These are phyloP conservation scores for Carcina quercana DNA, from an alignment of 2,888 invertebrate genomes.

Conservation along the genomic window DNA sequence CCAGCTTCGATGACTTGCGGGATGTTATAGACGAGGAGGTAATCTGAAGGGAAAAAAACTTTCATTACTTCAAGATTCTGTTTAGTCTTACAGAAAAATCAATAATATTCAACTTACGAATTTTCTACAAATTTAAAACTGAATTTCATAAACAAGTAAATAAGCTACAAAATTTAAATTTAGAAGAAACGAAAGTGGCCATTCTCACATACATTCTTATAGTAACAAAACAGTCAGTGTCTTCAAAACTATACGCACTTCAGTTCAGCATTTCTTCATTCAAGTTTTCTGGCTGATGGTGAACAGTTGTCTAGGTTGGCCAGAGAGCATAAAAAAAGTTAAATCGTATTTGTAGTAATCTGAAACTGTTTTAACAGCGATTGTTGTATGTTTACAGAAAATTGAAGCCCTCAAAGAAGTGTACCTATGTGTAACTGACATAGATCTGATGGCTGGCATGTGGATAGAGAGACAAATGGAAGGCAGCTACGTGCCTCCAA, in stretches of 20 bases:
- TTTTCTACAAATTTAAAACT: too few relatives aligned
- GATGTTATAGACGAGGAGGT: slow-evolving; percentile 74
- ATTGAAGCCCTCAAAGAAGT: slow-evolving; percentile 32
- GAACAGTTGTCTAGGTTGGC: neutral
- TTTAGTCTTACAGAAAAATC: too few relatives aligned
- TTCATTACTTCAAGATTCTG: too few relatives aligned
- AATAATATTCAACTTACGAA: too few relatives aligned
- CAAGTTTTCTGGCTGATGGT: neutral
- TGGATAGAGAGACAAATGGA: slow-evolving; percentile 86
- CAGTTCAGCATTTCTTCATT: too few relatives aligned
- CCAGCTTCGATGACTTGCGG: slow-evolving; percentile 80
- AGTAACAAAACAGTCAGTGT: too few relatives aligned
- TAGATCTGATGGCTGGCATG: slow-evolving; percentile 91
- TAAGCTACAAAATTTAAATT: too few relatives aligned
- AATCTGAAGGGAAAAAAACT: too few relatives aligned
- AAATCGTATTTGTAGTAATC: neutral
- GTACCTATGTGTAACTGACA: slow-evolving; percentile 80
- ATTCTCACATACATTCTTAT: too few relatives aligned
- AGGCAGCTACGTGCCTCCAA: slow-evolving; percentile 90
- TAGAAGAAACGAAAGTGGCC: too few relatives aligned
- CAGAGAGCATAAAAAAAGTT: neutral
- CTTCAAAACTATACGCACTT: too few relatives aligned
- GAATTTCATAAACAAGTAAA: too few relatives aligned
- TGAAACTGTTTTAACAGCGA: neutral
- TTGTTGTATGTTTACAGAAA: slow-evolving; percentile 33